Percentiles rank a stretch among this genome's conserved stretches.
Conservation (phyloP, 2,113 vertebrate species). For the Athene noctua region DNA sequence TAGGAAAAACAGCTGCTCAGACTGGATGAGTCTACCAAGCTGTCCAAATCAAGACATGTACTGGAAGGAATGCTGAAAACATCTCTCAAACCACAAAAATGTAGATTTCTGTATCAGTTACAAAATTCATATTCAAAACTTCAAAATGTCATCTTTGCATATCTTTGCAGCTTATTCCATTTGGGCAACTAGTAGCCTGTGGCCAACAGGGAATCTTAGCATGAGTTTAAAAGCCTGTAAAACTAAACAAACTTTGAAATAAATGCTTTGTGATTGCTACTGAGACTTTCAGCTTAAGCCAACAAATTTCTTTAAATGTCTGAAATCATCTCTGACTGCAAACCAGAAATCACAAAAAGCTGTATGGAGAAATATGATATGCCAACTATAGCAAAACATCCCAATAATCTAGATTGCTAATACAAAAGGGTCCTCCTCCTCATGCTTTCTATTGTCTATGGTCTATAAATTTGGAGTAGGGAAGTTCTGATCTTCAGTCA, state of each 20-base stretch:
- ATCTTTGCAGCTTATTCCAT: background rate
- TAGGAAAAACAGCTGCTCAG: conserved; percentile 1
- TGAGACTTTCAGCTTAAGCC: background rate
- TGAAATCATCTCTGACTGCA: background rate
- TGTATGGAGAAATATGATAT: background rate
- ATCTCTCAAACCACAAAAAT: background rate
- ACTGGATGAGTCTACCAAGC: background rate
- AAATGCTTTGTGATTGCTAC: background rate
- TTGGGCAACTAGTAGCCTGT: background rate
- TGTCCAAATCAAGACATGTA: background rate
- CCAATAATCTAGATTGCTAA: background rate
- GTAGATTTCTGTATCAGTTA: background rate
- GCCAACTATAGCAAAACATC: background rate
- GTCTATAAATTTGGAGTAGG: background rate
- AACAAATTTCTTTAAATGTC: background rate
- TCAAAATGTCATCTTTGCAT: background rate
- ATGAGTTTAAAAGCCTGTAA: background rate
- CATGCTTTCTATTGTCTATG: background rate
- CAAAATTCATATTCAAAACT: background rate
- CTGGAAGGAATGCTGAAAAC: background rate
- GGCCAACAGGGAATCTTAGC: background rate
- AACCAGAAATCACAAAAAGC: background rate
- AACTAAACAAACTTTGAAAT: background rate
- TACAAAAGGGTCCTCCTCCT: background rate
- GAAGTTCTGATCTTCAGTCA: background rate